These are phyloP conservation scores for Nesospiza acunhae DNA, from an alignment of 2,113 vertebrate genomes.

Conservation along the genomic window DNA sequence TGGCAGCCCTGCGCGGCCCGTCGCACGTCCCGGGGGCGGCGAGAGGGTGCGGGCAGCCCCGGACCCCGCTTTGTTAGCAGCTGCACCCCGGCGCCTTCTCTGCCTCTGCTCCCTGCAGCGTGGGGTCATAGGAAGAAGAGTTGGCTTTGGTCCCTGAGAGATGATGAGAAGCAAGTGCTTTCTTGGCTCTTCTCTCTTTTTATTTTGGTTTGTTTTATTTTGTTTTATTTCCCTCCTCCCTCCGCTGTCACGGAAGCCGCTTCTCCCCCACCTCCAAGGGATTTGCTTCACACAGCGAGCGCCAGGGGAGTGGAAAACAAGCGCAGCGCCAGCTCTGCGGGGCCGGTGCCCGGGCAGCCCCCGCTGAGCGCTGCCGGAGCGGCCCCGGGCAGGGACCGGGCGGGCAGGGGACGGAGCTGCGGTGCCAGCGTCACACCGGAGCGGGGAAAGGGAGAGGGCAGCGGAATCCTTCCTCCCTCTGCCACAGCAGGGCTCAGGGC, in stretches of 20 bases:
- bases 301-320: background rate
- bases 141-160: constrained; percentile 15
- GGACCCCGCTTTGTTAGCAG: background rate
- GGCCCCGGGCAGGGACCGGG: background rate
- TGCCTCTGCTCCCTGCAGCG: background rate
- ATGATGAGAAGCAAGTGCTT: constrained; percentile 49
- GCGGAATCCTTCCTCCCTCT: background rate
- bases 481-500: background rate
- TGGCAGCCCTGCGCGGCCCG: background rate
- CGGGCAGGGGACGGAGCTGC: background rate
- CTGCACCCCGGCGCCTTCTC: background rate
- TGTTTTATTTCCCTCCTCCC: background rate
- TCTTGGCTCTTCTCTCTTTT: constrained; percentile 18
- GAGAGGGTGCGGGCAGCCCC: background rate
- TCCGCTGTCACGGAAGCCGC: constrained; percentile 32
- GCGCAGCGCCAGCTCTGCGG: background rate
- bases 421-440: background rate
- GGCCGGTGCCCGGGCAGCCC: background rate
- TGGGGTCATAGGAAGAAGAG: constrained; percentile 14
- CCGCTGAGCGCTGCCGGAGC: background rate
- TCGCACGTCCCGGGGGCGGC: background rate
- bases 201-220: background rate
- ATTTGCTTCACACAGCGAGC: background rate
- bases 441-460: background rate
- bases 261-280: background rate